Evolutionary conservation across 2,113 vertebrate genomes (phyloP).

Genomic region (Zootoca vivipara): DNA sequence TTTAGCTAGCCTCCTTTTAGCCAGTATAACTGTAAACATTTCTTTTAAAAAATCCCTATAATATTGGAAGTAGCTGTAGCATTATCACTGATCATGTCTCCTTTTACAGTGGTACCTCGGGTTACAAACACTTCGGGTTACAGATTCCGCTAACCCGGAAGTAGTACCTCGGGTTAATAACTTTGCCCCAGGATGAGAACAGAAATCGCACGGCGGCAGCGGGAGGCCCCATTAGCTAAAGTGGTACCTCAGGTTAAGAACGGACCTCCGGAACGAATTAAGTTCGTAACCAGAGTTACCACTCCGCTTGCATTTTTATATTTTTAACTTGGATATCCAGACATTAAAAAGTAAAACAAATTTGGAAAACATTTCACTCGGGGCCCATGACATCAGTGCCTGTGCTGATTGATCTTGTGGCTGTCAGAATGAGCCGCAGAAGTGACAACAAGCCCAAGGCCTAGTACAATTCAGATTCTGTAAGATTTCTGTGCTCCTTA

Average conservation of each 20-base stretch:
- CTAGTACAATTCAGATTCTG: background rate
- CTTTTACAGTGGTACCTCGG: background rate
- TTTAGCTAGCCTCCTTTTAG: background rate
- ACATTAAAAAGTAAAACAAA: background rate
- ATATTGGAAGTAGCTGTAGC: background rate
- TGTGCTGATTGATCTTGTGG: background rate
- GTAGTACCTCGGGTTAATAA: too few species aligned
- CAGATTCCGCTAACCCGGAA: too few species aligned
- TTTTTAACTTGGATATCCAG: background rate
- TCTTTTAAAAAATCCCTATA: background rate
- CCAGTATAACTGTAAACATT: background rate
- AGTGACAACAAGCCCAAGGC: background rate
- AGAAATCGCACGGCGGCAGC: too few species aligned
- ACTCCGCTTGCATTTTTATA: background rate
- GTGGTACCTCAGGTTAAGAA: too few species aligned
- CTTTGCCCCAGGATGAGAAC: too few species aligned
- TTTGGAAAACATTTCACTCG: background rate
- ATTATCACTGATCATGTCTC: background rate
- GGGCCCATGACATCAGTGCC: background rate
- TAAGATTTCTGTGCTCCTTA: slow-evolving; percentile 18
- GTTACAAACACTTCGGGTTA: too few species aligned
- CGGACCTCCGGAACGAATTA: too few species aligned
- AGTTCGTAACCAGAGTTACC: too few species aligned
- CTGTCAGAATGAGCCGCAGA: background rate
- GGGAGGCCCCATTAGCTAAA: too few species aligned